Evolutionary conservation across 2,797 vertebrate genomes (phyloP).

Genomic region (Falco peregrinus): DNA sequence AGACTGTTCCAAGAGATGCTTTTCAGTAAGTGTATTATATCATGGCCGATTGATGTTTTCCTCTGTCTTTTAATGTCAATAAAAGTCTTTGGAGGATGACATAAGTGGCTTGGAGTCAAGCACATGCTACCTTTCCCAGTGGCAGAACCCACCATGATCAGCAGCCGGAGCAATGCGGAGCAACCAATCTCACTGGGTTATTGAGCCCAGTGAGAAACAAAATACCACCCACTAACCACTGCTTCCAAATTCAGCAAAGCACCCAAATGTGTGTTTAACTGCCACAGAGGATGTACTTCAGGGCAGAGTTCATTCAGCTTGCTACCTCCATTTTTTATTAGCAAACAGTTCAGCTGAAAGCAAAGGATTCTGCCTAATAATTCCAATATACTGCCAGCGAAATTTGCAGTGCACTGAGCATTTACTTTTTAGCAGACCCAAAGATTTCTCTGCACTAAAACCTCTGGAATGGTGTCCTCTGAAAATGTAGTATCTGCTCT

Average conservation of each 20-base stretch:
- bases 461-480: background rate
- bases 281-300: background rate
- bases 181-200: background rate
- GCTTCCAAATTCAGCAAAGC: background rate
- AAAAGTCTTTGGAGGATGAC: background rate
- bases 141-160: background rate
- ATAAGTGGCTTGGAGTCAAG: background rate
- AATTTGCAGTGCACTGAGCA: background rate
- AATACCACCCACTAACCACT: background rate
- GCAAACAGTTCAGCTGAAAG: background rate
- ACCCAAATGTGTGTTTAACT: background rate
- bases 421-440: background rate
- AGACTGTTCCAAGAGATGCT: background rate
- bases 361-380: background rate
- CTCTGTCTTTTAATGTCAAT: background rate
- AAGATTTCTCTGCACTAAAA: background rate
- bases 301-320: background rate
- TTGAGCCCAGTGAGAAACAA: background rate
- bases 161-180: rapidly evolving
- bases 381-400: background rate
- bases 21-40: background rate
- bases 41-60: background rate
- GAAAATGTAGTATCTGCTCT: background rate
- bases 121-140: rapidly evolving
- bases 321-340: background rate